phyloP scores from a whole-genome alignment of 2,888 invertebrate genomes.

The Megalurothrips usitatus region DNA sequence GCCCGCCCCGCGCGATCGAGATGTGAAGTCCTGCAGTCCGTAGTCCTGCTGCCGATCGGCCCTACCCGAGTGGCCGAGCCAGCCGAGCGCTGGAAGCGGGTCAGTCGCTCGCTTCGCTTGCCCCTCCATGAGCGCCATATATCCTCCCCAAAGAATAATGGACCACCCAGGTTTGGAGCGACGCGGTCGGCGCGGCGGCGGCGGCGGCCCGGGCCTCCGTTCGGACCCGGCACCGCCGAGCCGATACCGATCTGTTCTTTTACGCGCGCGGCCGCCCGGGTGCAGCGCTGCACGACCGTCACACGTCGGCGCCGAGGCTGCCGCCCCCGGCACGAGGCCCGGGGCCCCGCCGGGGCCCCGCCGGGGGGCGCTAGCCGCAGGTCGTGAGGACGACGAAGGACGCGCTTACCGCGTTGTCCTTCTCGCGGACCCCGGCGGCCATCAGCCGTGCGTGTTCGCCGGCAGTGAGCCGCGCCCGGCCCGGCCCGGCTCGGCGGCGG shows the following conservation, averaged over 20 bases:
- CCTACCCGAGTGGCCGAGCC: no score
- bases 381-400: no score
- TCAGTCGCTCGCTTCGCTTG: not conserved
- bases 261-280: no score
- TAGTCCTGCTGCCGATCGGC: no score
- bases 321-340: no score
- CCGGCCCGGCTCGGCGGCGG: not conserved
- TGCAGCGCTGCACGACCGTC: no score
- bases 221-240: not conserved
- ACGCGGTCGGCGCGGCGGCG: not conserved
- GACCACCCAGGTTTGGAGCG: conserved; percentile 11
- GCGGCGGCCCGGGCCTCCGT: not conserved
- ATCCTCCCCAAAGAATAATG: conserved; percentile 26
- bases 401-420: no score
- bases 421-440: no score
- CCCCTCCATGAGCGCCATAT: not conserved
- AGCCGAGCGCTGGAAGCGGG: not conserved
- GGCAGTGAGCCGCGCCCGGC: not conserved
- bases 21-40: not conserved
- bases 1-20: not conserved
- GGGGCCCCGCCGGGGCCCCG: no score
- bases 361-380: no score
- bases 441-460: no score
- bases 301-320: no score
- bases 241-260: not conserved